These are phyloP conservation scores for Dicrurus megarhynchus DNA, from an alignment of 2,113 vertebrate genomes.

Conservation along the genomic window DNA sequence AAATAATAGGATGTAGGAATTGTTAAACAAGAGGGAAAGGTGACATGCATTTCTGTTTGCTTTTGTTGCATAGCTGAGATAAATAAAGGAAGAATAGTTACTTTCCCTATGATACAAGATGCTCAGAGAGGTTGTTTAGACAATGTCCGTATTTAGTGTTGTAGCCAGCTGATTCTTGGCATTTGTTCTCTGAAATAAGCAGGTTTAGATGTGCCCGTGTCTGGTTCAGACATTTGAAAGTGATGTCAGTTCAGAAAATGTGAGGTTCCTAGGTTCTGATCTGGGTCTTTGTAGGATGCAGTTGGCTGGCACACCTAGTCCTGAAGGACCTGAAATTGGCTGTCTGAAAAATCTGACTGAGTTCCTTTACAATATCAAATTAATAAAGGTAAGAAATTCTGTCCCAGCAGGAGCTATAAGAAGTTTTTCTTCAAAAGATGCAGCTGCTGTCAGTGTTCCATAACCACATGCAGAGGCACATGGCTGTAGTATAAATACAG, in stretches of 20 bases:
- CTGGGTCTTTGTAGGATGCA: background rate
- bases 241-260: background rate
- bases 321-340: background rate
- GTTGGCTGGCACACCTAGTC: background rate
- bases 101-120: background rate
- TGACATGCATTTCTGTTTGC: background rate
- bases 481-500: background rate
- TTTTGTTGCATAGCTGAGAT: background rate
- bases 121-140: background rate
- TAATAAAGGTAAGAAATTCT: background rate
- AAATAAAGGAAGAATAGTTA: background rate
- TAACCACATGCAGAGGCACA: background rate
- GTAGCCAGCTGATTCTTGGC: background rate
- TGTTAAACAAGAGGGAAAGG: background rate
- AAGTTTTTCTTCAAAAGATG: background rate
- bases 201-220: background rate
- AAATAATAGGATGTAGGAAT: conserved; percentile 12
- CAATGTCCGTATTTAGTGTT: background rate
- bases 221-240: background rate
- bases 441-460: background rate
- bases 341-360: background rate
- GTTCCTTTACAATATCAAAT: background rate
- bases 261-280: background rate
- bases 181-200: background rate
- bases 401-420: background rate